Evolutionary conservation across 1,140 invertebrate genomes (phyloP).

Genomic region (Conus betulinus): DNA sequence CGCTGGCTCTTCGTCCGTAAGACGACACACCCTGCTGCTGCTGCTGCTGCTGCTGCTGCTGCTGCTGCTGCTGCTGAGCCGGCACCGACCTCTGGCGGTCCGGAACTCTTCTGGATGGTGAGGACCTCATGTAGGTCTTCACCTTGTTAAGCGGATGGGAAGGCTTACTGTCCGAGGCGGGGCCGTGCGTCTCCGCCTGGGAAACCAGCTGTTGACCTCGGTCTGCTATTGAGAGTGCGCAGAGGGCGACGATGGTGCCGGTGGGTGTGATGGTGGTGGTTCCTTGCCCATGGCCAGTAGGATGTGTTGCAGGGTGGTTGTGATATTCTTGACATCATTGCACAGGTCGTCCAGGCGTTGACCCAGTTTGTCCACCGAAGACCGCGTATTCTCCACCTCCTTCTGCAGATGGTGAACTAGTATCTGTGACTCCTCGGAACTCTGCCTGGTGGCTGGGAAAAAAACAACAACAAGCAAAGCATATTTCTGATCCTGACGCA

Average conservation of each 20-base stretch:
- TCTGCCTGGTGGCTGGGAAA: slow-evolving; percentile 9
- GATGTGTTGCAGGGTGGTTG: slow-evolving; percentile 31
- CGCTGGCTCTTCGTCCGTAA: not conserved
- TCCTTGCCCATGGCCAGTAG: slow-evolving; percentile 29
- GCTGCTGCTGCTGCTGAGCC: no score
- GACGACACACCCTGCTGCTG: not conserved
- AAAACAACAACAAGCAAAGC: not conserved
- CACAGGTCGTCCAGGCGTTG: slow-evolving; percentile 44
- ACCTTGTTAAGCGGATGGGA: not conserved
- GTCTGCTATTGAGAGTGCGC: no score
- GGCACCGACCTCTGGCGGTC: not conserved
- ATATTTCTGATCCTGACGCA: no score
- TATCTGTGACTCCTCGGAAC: slow-evolving; percentile 34
- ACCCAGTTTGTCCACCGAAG: slow-evolving; percentile 43
- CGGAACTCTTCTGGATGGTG: not conserved
- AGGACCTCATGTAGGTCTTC: slow-evolving; percentile 1
- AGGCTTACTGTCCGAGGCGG: not conserved
- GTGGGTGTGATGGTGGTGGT: not conserved
- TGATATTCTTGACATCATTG: slow-evolving; percentile 40
- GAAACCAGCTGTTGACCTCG: not conserved
- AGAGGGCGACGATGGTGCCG: not conserved
- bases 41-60: not conserved
- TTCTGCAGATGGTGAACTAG: slow-evolving; percentile 51
- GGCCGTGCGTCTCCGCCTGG: not conserved
- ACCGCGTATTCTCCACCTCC: slow-evolving; percentile 49